Evolutionary conservation across 2,888 invertebrate species (phyloP).

Genomic region (Drosophila helvetica): DNA sequence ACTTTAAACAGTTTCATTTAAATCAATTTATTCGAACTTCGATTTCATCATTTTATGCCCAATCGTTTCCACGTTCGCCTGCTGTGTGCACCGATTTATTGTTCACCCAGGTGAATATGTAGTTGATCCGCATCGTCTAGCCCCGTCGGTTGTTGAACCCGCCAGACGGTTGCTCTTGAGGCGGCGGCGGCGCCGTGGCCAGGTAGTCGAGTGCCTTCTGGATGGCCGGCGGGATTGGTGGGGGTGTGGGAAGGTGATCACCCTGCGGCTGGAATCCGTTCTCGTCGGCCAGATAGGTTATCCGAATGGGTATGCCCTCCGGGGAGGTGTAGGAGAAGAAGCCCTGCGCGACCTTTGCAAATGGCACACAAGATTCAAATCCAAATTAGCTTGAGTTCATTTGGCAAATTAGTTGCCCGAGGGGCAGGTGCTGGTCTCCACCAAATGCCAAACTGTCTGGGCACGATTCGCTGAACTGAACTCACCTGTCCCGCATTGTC

Average conservation of each 20-base stretch:
- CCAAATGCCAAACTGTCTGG: constrained; percentile 60
- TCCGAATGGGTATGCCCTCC: constrained; percentile 86
- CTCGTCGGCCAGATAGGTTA: constrained; percentile 88
- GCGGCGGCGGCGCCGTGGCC: constrained; percentile 86
- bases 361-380: constrained; percentile 1
- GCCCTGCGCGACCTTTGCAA: constrained; percentile 85
- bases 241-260: constrained; percentile 85
- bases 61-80: neutral
- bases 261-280: constrained; percentile 88
- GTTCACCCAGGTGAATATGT: neutral
- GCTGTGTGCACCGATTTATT: constrained; percentile 42
- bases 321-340: constrained; percentile 87
- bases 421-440: neutral
- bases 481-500: constrained; percentile 85
- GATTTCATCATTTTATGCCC: neutral
- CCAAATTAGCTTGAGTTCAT: constrained; percentile 2
- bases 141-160: constrained; percentile 70
- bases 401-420: constrained; percentile 10
- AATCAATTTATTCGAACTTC: neutral
- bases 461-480: constrained; percentile 17
- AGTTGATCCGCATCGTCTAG: constrained; percentile 35
- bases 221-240: constrained; percentile 89
- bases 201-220: constrained; percentile 88
- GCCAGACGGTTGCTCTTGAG: constrained; percentile 68
- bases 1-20: neutral